Percentiles rank a stretch among this genome's conserved stretches.
These are phyloP conservation scores for Calephelis perditalis DNA, from an alignment of 2,888 invertebrate genomes.

Conservation along the genomic window DNA sequence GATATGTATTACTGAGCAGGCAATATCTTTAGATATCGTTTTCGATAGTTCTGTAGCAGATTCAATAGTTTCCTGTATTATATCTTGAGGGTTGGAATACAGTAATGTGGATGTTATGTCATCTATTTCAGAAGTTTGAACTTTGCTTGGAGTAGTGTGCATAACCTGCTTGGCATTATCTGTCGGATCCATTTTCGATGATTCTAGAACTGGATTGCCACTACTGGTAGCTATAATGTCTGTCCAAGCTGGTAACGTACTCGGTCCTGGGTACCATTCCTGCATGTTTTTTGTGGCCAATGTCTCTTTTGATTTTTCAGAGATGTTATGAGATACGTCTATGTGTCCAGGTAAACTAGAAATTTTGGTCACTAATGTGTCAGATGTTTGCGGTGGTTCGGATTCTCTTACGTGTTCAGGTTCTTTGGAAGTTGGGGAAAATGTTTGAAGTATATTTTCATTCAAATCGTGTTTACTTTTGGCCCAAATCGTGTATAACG, in stretches of 20 bases:
- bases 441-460: slow-evolving; percentile 14
- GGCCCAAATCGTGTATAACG: slow-evolving; percentile 23
- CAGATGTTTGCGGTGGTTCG: slow-evolving; percentile 8
- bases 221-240: background rate
- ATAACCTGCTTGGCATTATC: background rate
- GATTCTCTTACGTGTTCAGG: slow-evolving; percentile 11
- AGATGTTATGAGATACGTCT: slow-evolving; percentile 14
- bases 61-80: background rate
- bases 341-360: slow-evolving; percentile 18
- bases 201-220: slow-evolving; percentile 2
- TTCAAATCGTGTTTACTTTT: slow-evolving; percentile 22
- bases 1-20: background rate
- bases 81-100: background rate
- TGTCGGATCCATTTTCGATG: background rate
- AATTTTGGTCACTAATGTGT: slow-evolving; percentile 7
- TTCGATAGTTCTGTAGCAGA: background rate
- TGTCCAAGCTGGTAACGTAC: slow-evolving; percentile 12
- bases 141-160: no score
- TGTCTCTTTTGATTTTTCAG: slow-evolving; percentile 15
- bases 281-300: slow-evolving; percentile 19
- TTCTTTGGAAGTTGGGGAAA: slow-evolving; percentile 9
- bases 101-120: background rate
- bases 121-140: no score
- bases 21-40: background rate
- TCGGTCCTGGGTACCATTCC: slow-evolving; percentile 17